Evolutionary conservation across 2,797 vertebrate species (phyloP).

Genomic region (Hoplostethus mediterraneus): DNA sequence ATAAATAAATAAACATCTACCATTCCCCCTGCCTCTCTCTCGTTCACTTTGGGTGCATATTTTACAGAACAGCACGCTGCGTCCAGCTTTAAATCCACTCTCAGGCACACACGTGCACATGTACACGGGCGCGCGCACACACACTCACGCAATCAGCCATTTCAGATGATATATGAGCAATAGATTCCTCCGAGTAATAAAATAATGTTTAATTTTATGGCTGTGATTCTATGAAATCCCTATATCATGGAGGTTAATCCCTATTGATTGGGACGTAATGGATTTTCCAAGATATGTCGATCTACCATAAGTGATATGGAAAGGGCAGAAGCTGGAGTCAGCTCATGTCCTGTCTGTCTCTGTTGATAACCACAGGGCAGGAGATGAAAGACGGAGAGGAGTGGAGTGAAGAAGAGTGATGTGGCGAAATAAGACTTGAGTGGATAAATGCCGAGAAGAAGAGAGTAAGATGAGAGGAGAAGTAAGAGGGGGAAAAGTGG

Average conservation of each 20-base stretch:
- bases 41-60: constrained; percentile 8
- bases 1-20: constrained; percentile 6
- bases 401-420: constrained; percentile 61
- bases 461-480: constrained; percentile 39
- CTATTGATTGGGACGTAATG: constrained; percentile 62
- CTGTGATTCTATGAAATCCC: constrained; percentile 48
- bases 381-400: constrained; percentile 64
- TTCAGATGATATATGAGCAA: constrained; percentile 36
- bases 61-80: constrained; percentile 18
- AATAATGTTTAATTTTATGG: constrained; percentile 58
- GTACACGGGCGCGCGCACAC: not conserved
- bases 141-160: constrained; percentile 16
- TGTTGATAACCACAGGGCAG: constrained; percentile 66
- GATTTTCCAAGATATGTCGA: constrained; percentile 53
- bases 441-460: constrained; percentile 50
- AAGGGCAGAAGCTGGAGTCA: constrained; percentile 30
- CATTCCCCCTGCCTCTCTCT: not conserved
- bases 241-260: constrained; percentile 52
- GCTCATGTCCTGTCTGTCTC: constrained; percentile 59
- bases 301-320: constrained; percentile 50
- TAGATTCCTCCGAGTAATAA: constrained; percentile 40
- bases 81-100: not conserved
- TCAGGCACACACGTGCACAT: not conserved
- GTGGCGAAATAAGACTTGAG: constrained; percentile 62
- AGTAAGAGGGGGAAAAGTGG: constrained; percentile 7